phyloP scores from a whole-genome alignment of 1,140 invertebrate species.

The Callitettix versicolor region DNA sequence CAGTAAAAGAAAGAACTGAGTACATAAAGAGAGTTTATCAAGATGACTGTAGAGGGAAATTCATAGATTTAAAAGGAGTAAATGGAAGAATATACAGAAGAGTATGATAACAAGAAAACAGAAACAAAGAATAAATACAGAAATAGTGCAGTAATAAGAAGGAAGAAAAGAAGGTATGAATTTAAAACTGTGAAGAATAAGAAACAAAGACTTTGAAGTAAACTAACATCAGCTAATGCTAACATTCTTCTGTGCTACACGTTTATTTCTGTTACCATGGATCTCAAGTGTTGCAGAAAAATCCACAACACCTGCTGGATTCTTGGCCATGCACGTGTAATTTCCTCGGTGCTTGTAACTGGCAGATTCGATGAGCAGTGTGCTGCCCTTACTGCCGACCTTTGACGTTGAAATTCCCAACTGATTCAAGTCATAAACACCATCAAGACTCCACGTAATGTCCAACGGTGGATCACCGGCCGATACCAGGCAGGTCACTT shows the following conservation, averaged over 20 bases:
- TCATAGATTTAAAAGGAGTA: too few species aligned
- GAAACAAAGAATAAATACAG: too few species aligned
- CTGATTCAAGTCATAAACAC: not conserved
- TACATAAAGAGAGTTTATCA: too few species aligned
- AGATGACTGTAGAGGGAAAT: too few species aligned
- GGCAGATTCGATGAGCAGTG: constrained; percentile 57
- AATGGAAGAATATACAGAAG: too few species aligned
- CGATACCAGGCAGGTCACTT: constrained; percentile 29
- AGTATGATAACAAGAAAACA: too few species aligned
- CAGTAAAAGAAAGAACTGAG: too few species aligned
- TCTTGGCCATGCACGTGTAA: constrained; percentile 62
- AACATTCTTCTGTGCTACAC: not conserved
- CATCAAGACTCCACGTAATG: constrained; percentile 27
- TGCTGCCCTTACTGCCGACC: constrained; percentile 28
- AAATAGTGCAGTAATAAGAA: too few species aligned
- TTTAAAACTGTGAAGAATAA: too few species aligned
- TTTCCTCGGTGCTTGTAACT: constrained; percentile 48
- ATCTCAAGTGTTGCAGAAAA: constrained; percentile 54
- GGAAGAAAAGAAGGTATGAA: too few species aligned
- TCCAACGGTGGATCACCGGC: constrained; percentile 33
- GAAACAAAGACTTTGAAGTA: too few species aligned
- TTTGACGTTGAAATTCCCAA: constrained; percentile 22
- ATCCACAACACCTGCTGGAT: constrained; percentile 56
- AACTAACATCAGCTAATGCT: not conserved
- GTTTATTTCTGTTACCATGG: constrained; percentile 40